phyloP scores from a whole-genome alignment of 2,113 vertebrate genomes.

The Megaceryle torquata region DNA sequence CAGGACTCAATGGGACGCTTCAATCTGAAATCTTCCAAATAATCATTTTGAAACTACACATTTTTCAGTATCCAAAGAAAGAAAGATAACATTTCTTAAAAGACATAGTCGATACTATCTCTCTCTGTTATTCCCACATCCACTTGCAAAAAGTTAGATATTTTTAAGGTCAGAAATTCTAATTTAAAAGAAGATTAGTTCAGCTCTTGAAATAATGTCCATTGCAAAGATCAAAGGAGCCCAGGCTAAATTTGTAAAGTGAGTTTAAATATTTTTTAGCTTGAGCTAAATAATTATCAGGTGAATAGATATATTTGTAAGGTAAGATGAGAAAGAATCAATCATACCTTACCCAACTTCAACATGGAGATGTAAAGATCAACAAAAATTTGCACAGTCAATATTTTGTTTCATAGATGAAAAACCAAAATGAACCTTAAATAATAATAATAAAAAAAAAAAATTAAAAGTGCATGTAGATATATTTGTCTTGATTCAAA shows the following conservation, averaged over 20 bases:
- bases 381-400: neutral
- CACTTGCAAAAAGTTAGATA: neutral
- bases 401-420: neutral
- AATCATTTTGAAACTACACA: neutral
- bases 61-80: neutral
- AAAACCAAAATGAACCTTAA: neutral
- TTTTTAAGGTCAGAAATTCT: neutral
- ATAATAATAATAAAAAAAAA: neutral
- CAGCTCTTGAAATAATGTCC: neutral
- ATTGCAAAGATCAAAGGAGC: neutral
- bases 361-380: neutral
- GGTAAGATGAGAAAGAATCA: neutral
- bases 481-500: neutral
- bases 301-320: neutral
- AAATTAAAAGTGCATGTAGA: too few relatives aligned
- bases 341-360: neutral
- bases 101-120: accelerated
- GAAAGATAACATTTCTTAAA: neutral
- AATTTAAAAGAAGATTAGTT: neutral
- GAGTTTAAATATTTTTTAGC: neutral
- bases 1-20: neutral
- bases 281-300: neutral
- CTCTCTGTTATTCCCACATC: neutral
- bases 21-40: neutral
- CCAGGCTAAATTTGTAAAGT: neutral